Base-by-base conservation (phyloP, 1,140 invertebrate species). In the Macrosteles quadrilineatus region DNA sequence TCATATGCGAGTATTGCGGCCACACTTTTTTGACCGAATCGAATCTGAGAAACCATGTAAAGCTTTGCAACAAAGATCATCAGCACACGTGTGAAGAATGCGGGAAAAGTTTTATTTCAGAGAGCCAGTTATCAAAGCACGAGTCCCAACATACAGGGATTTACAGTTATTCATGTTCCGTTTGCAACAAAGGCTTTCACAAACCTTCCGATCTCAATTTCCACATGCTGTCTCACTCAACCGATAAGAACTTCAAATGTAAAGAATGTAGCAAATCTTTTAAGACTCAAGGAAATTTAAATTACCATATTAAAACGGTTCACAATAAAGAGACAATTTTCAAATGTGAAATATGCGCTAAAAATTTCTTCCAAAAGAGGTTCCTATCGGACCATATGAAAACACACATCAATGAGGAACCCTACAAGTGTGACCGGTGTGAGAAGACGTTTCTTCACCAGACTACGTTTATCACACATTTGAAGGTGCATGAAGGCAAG, bases 111-210 rank as follows among this genome's bases (percentile, higher is more conserved):
- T 57, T 71, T 23, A 9, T 2, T 4, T 57, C 32, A 1, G 40
- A 47, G 53, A 14, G 29, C 9, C 32, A 53, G 17, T 30, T 71
- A 43, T 30, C 65, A 43, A 65, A 63, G 65, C 69, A 71, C 40
- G 47, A 66, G 23, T 25, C 19, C 1, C 63, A 66, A 25, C 63
- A 66, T 27, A 29, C 17, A 19, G 63, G 63, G 21, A 27, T 12
- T 3, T 45, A 66, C 19, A 66, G 21, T 12, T 23, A 6, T 17
- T 25, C 32, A 2, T 77, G 76, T 73, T 66, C 73, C 36, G 85
- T 90, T 65, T 91, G 89, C 78, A 87, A 87, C 73, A 91, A 90
- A 82, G 90, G 90, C 76, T 90, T 90, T 80, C 90, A 88, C 67
- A 86, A 89, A 69, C 90, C 90, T 79, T 88, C 90, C 78, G 89